Evolutionary conservation across 2,797 vertebrate species (phyloP).

Genomic region (Poeciliopsis presidionis): DNA sequence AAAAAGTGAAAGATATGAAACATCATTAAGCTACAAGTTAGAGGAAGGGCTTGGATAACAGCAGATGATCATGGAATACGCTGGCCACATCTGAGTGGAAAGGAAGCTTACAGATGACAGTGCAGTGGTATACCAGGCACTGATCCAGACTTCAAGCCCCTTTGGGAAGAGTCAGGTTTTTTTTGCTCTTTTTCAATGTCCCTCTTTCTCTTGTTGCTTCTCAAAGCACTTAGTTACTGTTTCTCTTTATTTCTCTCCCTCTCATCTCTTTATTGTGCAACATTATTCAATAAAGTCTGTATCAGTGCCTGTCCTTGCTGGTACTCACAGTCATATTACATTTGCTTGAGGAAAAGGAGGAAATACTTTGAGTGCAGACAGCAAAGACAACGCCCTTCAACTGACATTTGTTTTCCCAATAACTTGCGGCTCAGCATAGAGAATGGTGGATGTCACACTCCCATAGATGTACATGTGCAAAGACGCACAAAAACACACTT

Average conservation of each 20-base stretch:
- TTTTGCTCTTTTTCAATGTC: slow-evolving; percentile 27
- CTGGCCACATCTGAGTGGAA: slow-evolving; percentile 56
- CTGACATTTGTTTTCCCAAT: slow-evolving; percentile 81
- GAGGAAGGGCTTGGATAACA: slow-evolving; percentile 50
- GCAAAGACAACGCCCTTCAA: slow-evolving; percentile 79
- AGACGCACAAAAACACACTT: slow-evolving; percentile 4
- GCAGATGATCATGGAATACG: slow-evolving; percentile 61
- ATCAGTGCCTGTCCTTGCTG: slow-evolving; percentile 48
- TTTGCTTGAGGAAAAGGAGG: slow-evolving; percentile 70
- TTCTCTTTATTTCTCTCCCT: slow-evolving; percentile 47
- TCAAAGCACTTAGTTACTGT: slow-evolving; percentile 53
- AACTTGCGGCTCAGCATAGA: slow-evolving; percentile 72
- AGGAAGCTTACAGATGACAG: slow-evolving; percentile 67
- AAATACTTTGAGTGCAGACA: slow-evolving; percentile 62
- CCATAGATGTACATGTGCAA: slow-evolving; percentile 9
- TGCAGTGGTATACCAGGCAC: slow-evolving; percentile 63
- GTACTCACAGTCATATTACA: slow-evolving; percentile 77
- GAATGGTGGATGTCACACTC: slow-evolving; percentile 63
- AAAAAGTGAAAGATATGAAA: slow-evolving; percentile 19
- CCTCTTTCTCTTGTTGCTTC: slow-evolving; percentile 34
- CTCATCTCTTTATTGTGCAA: slow-evolving; percentile 48
- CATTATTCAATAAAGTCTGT: slow-evolving; percentile 58
- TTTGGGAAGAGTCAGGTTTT: slow-evolving; percentile 47
- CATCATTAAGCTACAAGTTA: slow-evolving; percentile 46
- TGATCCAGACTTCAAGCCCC: slow-evolving; percentile 53